phyloP scores from a whole-genome alignment of 2,888 invertebrate genomes.

The Nysson spinosus region DNA sequence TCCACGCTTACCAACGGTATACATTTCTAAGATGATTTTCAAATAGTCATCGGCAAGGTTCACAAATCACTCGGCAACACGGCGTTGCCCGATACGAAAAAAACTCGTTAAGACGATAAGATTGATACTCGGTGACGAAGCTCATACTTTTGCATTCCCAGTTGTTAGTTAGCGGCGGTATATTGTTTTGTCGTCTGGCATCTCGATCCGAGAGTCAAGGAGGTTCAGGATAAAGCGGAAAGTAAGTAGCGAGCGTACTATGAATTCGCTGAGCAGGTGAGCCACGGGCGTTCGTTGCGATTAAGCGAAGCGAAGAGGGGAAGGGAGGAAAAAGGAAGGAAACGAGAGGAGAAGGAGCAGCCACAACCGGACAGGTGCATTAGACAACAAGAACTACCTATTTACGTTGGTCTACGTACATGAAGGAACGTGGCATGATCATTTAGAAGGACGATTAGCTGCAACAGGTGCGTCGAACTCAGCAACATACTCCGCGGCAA shows the following conservation, averaged over 20 bases:
- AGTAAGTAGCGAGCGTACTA: neutral
- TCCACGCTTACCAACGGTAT: no score
- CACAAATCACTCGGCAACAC: no score
- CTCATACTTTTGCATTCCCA: neutral
- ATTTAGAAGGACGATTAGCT: slow-evolving; percentile 50
- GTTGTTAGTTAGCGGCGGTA: neutral
- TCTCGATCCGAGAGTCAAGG: neutral
- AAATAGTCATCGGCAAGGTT: no score
- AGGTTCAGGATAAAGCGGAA: neutral
- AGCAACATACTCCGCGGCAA: slow-evolving; percentile 13
- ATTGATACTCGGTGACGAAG: neutral
- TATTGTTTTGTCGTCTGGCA: slow-evolving; percentile 5
- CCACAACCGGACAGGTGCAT: slow-evolving; percentile 33
- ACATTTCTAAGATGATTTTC: no score
- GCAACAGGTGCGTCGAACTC: slow-evolving; percentile 57
- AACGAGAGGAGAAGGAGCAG: slow-evolving; percentile 27
- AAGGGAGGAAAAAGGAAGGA: no score
- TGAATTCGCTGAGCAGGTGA: slow-evolving; percentile 23
- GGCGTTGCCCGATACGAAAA: no score
- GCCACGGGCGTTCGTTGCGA: slow-evolving; percentile 12
- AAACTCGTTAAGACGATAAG: no score
- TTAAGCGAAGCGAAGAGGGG: slow-evolving; percentile 29
- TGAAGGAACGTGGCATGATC: slow-evolving; percentile 53
- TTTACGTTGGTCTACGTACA: slow-evolving; percentile 43
- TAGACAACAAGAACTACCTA: slow-evolving; percentile 50